These are phyloP conservation scores for Origma solitaria DNA, from an alignment of 2,113 vertebrate species.

Conservation along the genomic window DNA sequence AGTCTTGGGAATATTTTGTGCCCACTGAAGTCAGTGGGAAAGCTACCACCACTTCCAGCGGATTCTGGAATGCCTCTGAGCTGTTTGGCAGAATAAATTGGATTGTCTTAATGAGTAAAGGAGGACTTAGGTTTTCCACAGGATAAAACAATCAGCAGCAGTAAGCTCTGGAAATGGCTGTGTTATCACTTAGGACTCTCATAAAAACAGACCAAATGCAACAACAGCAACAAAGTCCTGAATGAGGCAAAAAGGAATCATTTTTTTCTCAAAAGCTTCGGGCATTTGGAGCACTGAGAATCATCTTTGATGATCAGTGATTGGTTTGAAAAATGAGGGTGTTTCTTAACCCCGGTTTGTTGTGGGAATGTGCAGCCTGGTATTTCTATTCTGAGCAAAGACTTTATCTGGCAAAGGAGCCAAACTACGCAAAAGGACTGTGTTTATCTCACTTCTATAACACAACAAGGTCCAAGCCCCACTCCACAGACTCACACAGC, in stretches of 20 bases:
- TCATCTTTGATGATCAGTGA: neutral
- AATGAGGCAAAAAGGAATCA: neutral
- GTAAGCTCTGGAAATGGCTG: neutral
- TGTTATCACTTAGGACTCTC: neutral
- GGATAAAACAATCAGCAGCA: neutral
- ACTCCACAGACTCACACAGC: neutral
- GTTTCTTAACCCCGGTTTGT: neutral
- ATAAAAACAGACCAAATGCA: neutral
- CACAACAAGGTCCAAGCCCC: neutral
- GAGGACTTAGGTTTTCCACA: neutral
- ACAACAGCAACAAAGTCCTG: neutral
- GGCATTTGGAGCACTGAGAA: neutral
- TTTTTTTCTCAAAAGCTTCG: neutral
- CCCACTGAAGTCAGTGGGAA: neutral
- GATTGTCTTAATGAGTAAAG: neutral
- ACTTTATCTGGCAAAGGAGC: neutral
- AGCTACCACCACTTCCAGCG: neutral
- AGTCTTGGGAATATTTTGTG: neutral
- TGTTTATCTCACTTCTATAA: neutral
- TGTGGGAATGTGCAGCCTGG: neutral
- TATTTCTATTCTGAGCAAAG: neutral
- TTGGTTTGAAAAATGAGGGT: neutral
- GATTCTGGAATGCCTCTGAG: neutral
- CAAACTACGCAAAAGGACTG: neutral
- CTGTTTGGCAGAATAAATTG: neutral